phyloP scores from a whole-genome alignment of 2,113 vertebrate genomes.

The Heteronetta atricapilla region DNA sequence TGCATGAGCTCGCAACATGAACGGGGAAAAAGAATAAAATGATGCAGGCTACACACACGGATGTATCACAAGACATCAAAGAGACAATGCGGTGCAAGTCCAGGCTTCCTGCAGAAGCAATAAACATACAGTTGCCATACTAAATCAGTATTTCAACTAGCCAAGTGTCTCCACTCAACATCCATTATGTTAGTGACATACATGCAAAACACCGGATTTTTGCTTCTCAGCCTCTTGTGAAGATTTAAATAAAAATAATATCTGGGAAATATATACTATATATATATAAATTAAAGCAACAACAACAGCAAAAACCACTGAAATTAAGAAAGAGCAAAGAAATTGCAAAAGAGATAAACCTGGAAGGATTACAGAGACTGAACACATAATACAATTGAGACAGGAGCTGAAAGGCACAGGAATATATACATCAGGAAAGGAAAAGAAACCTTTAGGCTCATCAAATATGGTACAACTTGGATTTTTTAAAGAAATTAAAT shows the following conservation, averaged over 20 bases:
- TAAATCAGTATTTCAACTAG: background rate
- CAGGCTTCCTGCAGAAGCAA: background rate
- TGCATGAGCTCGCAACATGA: conserved; percentile 31
- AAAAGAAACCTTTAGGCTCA: background rate
- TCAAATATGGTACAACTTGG: background rate
- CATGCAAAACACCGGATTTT: background rate
- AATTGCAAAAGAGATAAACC: background rate
- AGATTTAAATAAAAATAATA: background rate
- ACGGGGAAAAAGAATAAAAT: conserved; percentile 23
- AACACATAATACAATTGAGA: background rate
- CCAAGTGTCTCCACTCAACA: background rate
- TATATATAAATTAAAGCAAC: too few relatives aligned
- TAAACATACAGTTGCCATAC: background rate
- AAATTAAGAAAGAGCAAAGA: background rate
- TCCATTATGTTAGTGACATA: background rate
- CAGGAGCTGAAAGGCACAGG: background rate
- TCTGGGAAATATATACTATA: background rate
- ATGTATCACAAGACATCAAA: background rate
- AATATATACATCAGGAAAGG: background rate
- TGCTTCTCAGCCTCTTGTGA: background rate
- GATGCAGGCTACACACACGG: conserved; percentile 3
- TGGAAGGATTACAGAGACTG: background rate
- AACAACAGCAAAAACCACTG: too few relatives aligned
- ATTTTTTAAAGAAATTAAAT: background rate
- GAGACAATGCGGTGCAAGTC: background rate